Percentiles rank a stretch among this genome's conserved stretches.
phyloP scores from a whole-genome alignment of 2,797 vertebrate species.

The Gymnodraco acuticeps region DNA sequence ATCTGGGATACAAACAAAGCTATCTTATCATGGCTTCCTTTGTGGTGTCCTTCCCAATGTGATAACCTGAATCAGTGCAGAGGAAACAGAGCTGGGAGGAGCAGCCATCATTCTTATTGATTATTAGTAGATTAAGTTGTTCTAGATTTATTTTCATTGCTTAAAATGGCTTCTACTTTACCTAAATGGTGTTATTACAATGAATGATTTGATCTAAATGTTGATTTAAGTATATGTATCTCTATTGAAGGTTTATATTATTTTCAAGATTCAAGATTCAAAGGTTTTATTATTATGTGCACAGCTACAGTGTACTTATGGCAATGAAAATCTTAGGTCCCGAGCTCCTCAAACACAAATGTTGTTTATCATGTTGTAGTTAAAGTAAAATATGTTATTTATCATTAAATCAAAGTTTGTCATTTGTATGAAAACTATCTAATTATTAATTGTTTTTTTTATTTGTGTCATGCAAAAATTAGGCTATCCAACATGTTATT shows the following conservation, averaged over 20 bases:
- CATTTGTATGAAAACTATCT: neutral
- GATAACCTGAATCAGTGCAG: slow-evolving; percentile 65
- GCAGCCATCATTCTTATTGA: slow-evolving; percentile 33
- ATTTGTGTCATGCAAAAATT: no score
- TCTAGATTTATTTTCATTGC: neutral
- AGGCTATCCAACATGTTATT: no score
- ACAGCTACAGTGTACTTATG: neutral
- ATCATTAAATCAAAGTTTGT: neutral
- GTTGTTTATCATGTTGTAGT: neutral
- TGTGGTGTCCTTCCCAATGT: slow-evolving; percentile 57
- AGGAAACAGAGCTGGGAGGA: slow-evolving; percentile 46
- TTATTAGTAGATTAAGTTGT: slow-evolving; percentile 1
- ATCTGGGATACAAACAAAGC: slow-evolving; percentile 78
- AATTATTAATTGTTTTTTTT: no score
- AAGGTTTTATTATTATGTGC: no score
- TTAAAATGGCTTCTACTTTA: neutral
- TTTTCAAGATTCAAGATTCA: no score
- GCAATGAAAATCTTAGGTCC: no score
- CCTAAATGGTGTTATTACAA: neutral
- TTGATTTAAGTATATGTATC: neutral
- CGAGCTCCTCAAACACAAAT: no score
- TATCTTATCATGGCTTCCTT: slow-evolving; percentile 83
- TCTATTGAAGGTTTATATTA: neutral
- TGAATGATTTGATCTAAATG: neutral
- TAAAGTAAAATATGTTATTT: neutral